Base-by-base conservation (phyloP, 2,797 vertebrate genomes). In the Rhinichthys osculus region DNA sequence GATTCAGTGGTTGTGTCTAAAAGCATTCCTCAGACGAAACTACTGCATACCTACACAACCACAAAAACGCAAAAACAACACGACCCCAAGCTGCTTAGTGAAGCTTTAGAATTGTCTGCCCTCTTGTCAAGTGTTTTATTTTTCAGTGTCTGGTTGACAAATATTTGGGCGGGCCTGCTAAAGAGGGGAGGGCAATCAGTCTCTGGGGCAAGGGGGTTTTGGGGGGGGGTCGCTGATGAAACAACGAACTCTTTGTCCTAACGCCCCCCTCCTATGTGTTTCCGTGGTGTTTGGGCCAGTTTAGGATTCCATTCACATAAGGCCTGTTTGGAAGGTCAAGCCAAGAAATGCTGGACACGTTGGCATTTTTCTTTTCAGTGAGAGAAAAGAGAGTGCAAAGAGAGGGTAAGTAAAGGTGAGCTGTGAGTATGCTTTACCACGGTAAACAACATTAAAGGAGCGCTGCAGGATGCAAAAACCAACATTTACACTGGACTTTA, bases 261-360 rank as follows among this genome's bases (percentile, higher is more conserved):
- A 74, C 64, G 33, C 70, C 85, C 67, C 82, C 82, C 85, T 85
- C 17, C 81, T 76, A 81, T 82, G 87, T 85, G 86, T 62, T 81
- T 85, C 70, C 27, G 62, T 81, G 76, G 57, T 88, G 83, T 87
- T 74, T 30, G 54, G 78, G 81, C 87, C 89, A 78, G 86, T 91
- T 92, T 90, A 85, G 87, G 82, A 92, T 92, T 92, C 91, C 89
- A 76, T 73, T 89, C 82, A 83, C 78, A 89, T 88, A 88, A 83
- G 66, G 71, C 76, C 79, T 84, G 69, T 89, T 90, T 81, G 76
- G 88, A 89, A 85, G 88, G 89, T 89, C 88, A 86, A 79, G 78
- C 67, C 71, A 82, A 83, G 77, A 77, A 79, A 72, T 57, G 57
- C 69, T 67, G 30, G 82, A 89, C 85, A 87, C 66, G 76, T 85